Percentiles rank a stretch among this genome's conserved stretches.
These are phyloP conservation scores for Cheilosia vernalis DNA, from an alignment of 2,888 invertebrate genomes.

Conservation along the genomic window DNA sequence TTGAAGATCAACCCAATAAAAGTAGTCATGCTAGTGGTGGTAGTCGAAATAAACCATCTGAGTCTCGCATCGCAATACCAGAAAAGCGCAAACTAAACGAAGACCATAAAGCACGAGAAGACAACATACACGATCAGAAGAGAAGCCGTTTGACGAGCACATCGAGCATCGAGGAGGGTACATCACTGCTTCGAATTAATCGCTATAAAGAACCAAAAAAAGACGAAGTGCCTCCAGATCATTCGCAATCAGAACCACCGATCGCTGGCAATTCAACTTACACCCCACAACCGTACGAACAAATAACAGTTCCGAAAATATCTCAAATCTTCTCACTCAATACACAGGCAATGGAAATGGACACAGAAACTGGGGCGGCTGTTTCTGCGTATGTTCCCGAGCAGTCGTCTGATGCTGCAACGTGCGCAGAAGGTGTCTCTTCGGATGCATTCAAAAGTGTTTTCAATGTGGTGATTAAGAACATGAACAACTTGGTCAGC, in stretches of 20 bases:
- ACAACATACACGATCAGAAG: constrained; percentile 3
- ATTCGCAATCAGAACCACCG: background rate
- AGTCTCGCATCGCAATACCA: background rate
- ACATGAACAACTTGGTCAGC: constrained; percentile 81
- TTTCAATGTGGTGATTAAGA: constrained; percentile 80
- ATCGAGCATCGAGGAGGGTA: constrained; percentile 1
- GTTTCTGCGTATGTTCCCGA: constrained; percentile 40
- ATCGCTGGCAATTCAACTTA: background rate
- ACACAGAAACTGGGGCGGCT: constrained; percentile 43
- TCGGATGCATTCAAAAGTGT: constrained; percentile 75
- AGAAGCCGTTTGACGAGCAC: constrained; percentile 20
- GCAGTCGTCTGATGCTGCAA: constrained; percentile 33
- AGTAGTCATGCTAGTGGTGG: background rate
- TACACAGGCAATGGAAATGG: constrained; percentile 56
- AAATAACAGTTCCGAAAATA: constrained; percentile 79
- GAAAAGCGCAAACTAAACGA: background rate
- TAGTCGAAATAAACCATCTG: background rate
- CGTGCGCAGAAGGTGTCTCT: constrained; percentile 20
- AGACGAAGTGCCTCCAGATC: background rate
- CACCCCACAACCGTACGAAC: background rate
- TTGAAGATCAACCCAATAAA: background rate
- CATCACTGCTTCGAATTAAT: constrained; percentile 49
- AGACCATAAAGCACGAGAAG: background rate
- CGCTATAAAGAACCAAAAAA: constrained; percentile 27
- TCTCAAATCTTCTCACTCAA: constrained; percentile 79